Base-by-base conservation (phyloP, 2,797 vertebrate species). In the Remorina albescens region DNA sequence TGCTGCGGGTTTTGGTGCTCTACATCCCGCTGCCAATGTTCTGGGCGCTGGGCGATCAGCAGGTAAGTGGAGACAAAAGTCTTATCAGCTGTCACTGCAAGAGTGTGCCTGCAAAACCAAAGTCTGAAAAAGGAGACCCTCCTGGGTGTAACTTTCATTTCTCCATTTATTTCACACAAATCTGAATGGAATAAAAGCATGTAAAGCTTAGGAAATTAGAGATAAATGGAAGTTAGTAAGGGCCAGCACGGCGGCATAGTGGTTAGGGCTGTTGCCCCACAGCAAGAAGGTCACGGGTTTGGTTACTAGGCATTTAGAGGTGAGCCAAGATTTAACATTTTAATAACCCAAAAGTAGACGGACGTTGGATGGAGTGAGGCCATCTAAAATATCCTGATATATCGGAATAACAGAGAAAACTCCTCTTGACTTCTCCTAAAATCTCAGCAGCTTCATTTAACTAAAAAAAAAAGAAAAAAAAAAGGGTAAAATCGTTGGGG, bases 41-140 rank as follows among this genome's bases (percentile, higher is more conserved):
- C 93, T 99, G 98, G 98, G 98, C 98, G 78, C 96, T 99, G 77
- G 97, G 98, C 83, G 98, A 99, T 86, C 98, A 99, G 90, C 98
- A 98, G 97, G 98, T 99, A 80, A 0, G 10, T 10, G 2, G 47
- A 28, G 5, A 76, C 0, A 8, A 53, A 11, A 16, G 15, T 8
- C 8, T 37, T 21, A 19, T 21, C 6, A 36, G 32, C 18, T 13
- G 3, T 6, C 19, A 6, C 15, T 25, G 30, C n/a, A 46, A 9
- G 23, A 8, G 23, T 58, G 32, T 42, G 4, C 37, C 37, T 39
- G 37, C 37, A 16, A 16, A 39, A 15, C 37, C 16, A 16, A 39
- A n/a, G n/a, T n/a, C n/a, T 39, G 37, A 39, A 15, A 39, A 39
- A 12, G 15, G 16, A 39, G 5, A 34, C 4, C 37, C 37, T 39